A percentile compares a stretch with the other conserved stretches of the same genome.
Conservation (phyloP, 2,888 invertebrate species). For the Trichopria drosophilae region DNA sequence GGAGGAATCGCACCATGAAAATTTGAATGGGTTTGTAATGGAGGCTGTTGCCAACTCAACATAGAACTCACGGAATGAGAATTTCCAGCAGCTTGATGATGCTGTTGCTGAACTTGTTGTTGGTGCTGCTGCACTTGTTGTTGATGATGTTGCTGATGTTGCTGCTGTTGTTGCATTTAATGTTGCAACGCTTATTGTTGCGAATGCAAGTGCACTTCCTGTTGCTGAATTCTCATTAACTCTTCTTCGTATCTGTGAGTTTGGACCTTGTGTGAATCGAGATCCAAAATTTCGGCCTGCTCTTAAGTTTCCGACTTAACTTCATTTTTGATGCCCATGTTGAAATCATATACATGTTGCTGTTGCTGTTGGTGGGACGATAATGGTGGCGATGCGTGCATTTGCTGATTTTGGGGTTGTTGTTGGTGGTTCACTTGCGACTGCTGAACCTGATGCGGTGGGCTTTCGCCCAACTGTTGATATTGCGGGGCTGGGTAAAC, state of each 20-base stretch:
- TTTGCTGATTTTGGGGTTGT: slow-evolving; percentile 60
- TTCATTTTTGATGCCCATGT: slow-evolving; percentile 55
- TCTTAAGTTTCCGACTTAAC: slow-evolving; percentile 71
- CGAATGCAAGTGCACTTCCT: slow-evolving; percentile 47
- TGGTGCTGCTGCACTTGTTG: slow-evolving; percentile 40
- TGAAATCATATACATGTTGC: slow-evolving; percentile 37
- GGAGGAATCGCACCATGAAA: slow-evolving; percentile 48
- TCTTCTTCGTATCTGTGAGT: slow-evolving; percentile 62
- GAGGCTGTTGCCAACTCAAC: slow-evolving; percentile 47
- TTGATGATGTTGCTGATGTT: slow-evolving; percentile 51
- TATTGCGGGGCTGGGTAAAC: slow-evolving; percentile 50
- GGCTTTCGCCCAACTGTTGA: slow-evolving; percentile 54
- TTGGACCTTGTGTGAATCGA: slow-evolving; percentile 87
- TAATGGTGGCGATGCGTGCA: slow-evolving; percentile 50
- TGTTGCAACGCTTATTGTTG: slow-evolving; percentile 44
- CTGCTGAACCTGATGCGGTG: slow-evolving; percentile 46
- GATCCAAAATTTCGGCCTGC: slow-evolving; percentile 79
- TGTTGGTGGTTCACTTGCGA: slow-evolving; percentile 55
- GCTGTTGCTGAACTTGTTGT: slow-evolving; percentile 43
- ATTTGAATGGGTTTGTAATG: slow-evolving; percentile 49
- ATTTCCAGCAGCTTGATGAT: slow-evolving; percentile 40
- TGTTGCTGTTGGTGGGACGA: slow-evolving; percentile 57
- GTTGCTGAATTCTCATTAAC: slow-evolving; percentile 47
- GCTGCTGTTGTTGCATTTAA: slow-evolving; percentile 39
- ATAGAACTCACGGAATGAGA: slow-evolving; percentile 51